Evolutionary conservation across 2,113 vertebrate genomes (phyloP).

Genomic region (Epinephelus lanceolatus): DNA sequence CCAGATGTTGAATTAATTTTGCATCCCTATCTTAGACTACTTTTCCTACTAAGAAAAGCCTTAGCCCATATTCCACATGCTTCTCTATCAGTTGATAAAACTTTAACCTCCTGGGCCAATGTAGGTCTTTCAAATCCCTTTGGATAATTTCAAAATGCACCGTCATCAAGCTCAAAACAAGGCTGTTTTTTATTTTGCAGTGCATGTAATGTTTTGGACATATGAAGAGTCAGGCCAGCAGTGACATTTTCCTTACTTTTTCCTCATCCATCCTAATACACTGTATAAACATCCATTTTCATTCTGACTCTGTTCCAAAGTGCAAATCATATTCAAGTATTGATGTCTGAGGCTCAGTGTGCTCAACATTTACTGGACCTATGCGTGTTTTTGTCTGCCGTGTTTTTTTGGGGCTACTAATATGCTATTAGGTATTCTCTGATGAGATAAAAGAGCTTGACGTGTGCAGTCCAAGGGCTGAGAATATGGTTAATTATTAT

Average conservation of each 20-base stretch:
- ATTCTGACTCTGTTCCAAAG: constrained; percentile 54
- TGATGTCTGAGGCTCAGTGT: constrained; percentile 47
- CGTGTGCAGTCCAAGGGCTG: constrained; percentile 43
- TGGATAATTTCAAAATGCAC: constrained; percentile 33
- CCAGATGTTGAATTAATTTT: not conserved
- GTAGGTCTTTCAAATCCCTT: constrained; percentile 13
- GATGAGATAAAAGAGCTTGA: constrained; percentile 53
- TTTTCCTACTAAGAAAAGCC: not conserved
- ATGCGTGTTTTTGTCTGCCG: constrained; percentile 28
- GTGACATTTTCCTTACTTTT: constrained; percentile 24
- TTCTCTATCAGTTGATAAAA: constrained; percentile 3
- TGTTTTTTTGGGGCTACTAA: constrained; percentile 35
- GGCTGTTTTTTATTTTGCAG: constrained; percentile 9
- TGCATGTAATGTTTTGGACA: constrained; percentile 37
- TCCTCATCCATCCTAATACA: constrained; percentile 26
- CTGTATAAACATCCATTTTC: constrained; percentile 46
- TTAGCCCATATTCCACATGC: not conserved
- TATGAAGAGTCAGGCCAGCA: constrained; percentile 18
- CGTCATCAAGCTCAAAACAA: constrained; percentile 21
- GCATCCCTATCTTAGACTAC: not conserved
- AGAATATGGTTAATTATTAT: constrained; percentile 71
- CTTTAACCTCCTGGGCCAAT: not conserved
- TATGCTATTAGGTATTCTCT: constrained; percentile 58
- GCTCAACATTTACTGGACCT: constrained; percentile 46
- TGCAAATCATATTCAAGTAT: constrained; percentile 61